phyloP scores from a whole-genome alignment of 2,797 vertebrate species.

The Remorina albescens region DNA sequence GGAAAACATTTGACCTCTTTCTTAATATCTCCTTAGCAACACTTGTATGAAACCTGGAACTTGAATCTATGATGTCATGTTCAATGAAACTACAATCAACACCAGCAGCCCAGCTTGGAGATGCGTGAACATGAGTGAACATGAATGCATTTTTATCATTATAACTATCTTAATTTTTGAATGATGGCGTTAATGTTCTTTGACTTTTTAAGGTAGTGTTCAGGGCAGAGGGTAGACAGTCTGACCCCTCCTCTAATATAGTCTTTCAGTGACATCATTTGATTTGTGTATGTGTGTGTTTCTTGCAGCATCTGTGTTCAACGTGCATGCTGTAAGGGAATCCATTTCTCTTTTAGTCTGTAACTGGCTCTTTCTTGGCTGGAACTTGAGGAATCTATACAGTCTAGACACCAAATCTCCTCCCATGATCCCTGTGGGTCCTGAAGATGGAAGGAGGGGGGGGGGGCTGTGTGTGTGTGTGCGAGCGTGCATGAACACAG shows the following conservation, averaged over 20 bases:
- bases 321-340: conserved; percentile 55
- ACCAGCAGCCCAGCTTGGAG: not conserved
- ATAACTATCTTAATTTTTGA: not conserved
- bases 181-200: conserved; percentile 1
- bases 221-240: not conserved
- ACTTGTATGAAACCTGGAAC: not conserved
- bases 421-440: conserved; percentile 74
- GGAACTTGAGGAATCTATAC: conserved; percentile 81
- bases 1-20: not conserved
- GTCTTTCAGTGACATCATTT: conserved; percentile 38
- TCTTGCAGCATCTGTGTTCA: conserved; percentile 65
- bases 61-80: not conserved
- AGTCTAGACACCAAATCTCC: conserved; percentile 83
- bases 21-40: not conserved
- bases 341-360: conserved; percentile 46
- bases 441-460: conserved; percentile 62
- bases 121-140: not conserved
- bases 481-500: conserved; percentile 12
- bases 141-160: too few species aligned
- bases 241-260: not conserved
- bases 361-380: conserved; percentile 71
- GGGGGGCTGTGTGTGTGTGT: conserved; percentile 2
- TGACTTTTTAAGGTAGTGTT: conserved; percentile 12
- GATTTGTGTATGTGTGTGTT: conserved; percentile 17
- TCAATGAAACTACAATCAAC: not conserved